Evolutionary conservation across 2,888 invertebrate genomes (phyloP).

Genomic region (Atethmia centrago): DNA sequence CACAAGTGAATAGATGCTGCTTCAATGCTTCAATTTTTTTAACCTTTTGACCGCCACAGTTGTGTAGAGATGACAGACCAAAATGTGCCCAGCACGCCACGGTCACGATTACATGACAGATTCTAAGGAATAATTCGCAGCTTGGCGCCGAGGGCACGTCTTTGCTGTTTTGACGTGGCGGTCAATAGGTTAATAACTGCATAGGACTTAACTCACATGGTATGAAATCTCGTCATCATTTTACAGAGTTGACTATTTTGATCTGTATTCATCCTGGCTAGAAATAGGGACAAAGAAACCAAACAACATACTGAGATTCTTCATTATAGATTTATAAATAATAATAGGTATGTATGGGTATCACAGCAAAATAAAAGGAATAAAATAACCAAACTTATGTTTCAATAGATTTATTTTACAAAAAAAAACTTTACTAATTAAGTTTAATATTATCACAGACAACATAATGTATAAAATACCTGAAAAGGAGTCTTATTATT

Average conservation of each 20-base stretch:
- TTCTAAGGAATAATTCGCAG: too few species aligned
- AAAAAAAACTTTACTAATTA: conserved; percentile 73
- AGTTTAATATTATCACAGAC: conserved; percentile 84
- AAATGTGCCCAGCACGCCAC: too few species aligned
- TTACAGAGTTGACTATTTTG: not conserved
- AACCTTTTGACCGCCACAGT: too few species aligned
- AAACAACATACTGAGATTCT: conserved; percentile 46
- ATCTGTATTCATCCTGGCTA: not conserved
- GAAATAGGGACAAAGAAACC: conserved; percentile 6
- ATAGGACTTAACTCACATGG: too few species aligned
- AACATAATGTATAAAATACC: conserved; percentile 79
- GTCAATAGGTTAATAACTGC: too few species aligned
- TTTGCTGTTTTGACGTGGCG: too few species aligned
- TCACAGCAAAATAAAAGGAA: conserved; percentile 73
- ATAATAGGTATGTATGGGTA: not conserved
- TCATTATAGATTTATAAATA: not conserved
- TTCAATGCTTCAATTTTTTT: too few species aligned
- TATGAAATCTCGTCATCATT: too few species aligned
- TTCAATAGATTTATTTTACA: conserved; percentile 74
- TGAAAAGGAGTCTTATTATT: conserved; percentile 67
- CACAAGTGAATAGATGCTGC: too few species aligned
- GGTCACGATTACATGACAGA: too few species aligned
- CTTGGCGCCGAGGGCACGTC: too few species aligned
- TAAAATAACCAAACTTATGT: conserved; percentile 75
- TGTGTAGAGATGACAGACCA: too few species aligned